phyloP scores from a whole-genome alignment of 1,140 invertebrate species.

The Papilio helenus region DNA sequence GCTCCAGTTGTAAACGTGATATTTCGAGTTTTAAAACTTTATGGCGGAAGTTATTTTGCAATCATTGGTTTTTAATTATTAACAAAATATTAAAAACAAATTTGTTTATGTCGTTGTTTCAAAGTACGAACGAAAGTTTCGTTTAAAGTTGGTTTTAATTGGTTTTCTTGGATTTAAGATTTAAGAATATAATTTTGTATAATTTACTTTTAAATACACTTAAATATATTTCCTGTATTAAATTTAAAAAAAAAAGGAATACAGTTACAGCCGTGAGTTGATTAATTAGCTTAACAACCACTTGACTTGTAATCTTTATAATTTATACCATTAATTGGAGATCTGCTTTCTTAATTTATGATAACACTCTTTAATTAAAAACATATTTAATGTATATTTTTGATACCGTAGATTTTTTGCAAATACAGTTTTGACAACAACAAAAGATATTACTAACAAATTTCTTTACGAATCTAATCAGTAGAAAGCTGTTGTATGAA shows the following conservation, averaged over 20 bases:
- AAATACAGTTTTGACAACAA: too few relatives aligned
- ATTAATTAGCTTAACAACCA: conserved; percentile 18
- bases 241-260: not conserved
- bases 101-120: conserved; percentile 13
- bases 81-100: conserved; percentile 20
- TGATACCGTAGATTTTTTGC: not conserved
- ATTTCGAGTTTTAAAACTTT: conserved; percentile 36
- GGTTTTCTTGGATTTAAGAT: not conserved
- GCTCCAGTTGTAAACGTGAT: conserved; percentile 39
- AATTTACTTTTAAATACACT: conserved; percentile 7
- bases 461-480: not conserved
- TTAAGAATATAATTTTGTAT: not conserved
- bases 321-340: conserved; percentile 13
- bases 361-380: not conserved
- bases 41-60: conserved; percentile 39
- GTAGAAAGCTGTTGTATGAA: not conserved
- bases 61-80: conserved; percentile 34
- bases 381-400: not conserved
- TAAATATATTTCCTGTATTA: not conserved
- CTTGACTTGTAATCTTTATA: conserved; percentile 4
- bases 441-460: not conserved
- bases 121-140: conserved; percentile 18
- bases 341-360: conserved; percentile 1
- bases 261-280: not conserved
- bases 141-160: conserved; percentile 12